A percentile compares a stretch with the other conserved stretches of the same genome.
These are phyloP conservation scores for Macrobrachium rosenbergii DNA, from an alignment of 1,140 invertebrate genomes.

Conservation along the genomic window DNA sequence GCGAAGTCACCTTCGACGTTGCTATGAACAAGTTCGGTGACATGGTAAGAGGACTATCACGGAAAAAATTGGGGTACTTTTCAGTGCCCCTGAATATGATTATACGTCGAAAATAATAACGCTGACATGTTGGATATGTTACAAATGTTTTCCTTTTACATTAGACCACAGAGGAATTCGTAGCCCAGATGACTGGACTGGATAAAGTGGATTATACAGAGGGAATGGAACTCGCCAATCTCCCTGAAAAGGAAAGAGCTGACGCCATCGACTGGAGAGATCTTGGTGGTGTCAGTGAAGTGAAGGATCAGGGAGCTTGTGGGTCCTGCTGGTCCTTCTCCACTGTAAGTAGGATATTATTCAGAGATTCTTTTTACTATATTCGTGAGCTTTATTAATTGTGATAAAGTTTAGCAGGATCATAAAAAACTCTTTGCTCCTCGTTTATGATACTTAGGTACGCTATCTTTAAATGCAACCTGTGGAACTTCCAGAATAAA, in stretches of 20 bases:
- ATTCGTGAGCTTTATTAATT: background rate
- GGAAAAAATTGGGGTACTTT: background rate
- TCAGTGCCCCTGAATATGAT: no score
- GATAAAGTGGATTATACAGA: background rate
- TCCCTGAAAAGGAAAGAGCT: background rate
- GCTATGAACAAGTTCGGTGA: slow-evolving; percentile 7
- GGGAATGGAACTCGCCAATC: background rate
- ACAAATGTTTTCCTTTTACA: no score
- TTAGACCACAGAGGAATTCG: no score
- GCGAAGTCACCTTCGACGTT: background rate
- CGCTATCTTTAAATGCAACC: no score
- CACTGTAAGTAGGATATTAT: slow-evolving; percentile 20
- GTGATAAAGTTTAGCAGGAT: no score
- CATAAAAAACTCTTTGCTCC: no score
- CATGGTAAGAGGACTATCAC: background rate
- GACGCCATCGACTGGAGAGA: slow-evolving; percentile 70
- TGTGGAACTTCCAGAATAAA: no score
- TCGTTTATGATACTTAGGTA: no score
- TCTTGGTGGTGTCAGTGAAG: slow-evolving; percentile 70
- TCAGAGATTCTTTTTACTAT: background rate
- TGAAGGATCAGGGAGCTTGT: slow-evolving; percentile 71
- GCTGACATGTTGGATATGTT: no score
- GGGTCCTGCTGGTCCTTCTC: slow-evolving; percentile 71
- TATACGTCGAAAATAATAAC: background rate
- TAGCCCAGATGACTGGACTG: background rate